These are phyloP conservation scores for Takifugu flavidus DNA, from an alignment of 2,113 vertebrate species.

Conservation along the genomic window DNA sequence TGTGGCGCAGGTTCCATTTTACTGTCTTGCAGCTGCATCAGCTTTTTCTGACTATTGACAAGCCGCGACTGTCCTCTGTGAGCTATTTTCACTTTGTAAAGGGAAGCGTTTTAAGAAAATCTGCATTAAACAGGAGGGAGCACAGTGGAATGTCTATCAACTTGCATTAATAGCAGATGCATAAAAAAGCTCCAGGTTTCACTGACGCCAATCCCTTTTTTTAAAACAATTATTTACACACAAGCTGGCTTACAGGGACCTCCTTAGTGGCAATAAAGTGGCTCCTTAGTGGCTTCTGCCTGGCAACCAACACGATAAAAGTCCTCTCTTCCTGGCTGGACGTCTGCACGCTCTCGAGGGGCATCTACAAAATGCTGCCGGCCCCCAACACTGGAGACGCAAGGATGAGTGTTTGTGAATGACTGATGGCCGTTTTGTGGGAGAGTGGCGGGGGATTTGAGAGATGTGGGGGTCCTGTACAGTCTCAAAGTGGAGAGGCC, in stretches of 20 bases:
- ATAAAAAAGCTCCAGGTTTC: slow-evolving; percentile 57
- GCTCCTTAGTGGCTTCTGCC: slow-evolving; percentile 30
- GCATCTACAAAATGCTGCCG: slow-evolving; percentile 34
- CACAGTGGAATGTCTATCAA: slow-evolving; percentile 77
- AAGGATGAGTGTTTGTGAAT: slow-evolving; percentile 26
- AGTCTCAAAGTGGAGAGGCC: slow-evolving; percentile 35
- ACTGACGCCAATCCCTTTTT: slow-evolving; percentile 42
- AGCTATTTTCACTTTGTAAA: slow-evolving; percentile 32
- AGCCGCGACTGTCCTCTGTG: slow-evolving; percentile 43
- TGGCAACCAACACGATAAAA: slow-evolving; percentile 62
- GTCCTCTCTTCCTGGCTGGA: slow-evolving; percentile 47
- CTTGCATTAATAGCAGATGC: slow-evolving; percentile 71
- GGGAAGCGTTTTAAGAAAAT: slow-evolving; percentile 56
- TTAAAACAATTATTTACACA: slow-evolving; percentile 63
- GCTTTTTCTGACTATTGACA: slow-evolving; percentile 32
- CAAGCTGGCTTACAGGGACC: slow-evolving; percentile 39
- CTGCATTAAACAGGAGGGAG: slow-evolving; percentile 60
- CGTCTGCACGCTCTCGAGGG: slow-evolving; percentile 37
- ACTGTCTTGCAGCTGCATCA: slow-evolving; percentile 44
- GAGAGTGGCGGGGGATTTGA: slow-evolving; percentile 8
- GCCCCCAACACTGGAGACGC: slow-evolving; percentile 35
- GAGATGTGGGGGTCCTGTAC: slow-evolving; percentile 30
- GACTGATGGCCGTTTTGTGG: slow-evolving; percentile 29
- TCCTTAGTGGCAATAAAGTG: slow-evolving; percentile 58
- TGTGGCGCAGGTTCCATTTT: slow-evolving; percentile 50